phyloP scores from a whole-genome alignment of 1,140 invertebrate species.

The Zaprionus vittiger region DNA sequence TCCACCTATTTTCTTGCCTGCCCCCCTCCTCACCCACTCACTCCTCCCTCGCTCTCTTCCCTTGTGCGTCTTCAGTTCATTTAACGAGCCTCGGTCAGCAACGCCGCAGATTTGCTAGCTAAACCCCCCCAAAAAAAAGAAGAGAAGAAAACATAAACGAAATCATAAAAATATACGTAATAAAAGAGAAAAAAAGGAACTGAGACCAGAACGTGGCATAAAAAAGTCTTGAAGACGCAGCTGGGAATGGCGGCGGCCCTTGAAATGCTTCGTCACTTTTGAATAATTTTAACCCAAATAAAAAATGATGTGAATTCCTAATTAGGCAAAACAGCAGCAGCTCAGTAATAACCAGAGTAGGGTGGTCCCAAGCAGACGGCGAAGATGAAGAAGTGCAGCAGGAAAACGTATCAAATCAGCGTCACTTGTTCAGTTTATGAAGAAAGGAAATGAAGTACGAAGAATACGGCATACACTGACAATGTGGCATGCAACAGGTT shows the following conservation, averaged over 20 bases:
- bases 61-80: constrained; percentile 32
- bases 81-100: constrained; percentile 29
- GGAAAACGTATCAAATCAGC: constrained; percentile 64
- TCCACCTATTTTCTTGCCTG: constrained; percentile 60
- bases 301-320: constrained; percentile 84
- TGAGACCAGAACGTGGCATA: constrained; percentile 4
- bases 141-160: constrained; percentile 16
- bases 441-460: constrained; percentile 3
- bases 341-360: constrained; percentile 11
- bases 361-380: not conserved
- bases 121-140: not conserved
- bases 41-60: not conserved
- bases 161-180: constrained; percentile 26
- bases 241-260: constrained; percentile 38
- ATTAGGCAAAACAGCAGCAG: constrained; percentile 68
- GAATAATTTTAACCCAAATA: constrained; percentile 84
- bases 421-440: constrained; percentile 56
- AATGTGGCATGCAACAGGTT: not conserved
- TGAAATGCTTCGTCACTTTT: constrained; percentile 71
- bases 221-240: constrained; percentile 60
- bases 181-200: constrained; percentile 15
- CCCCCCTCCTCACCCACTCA: not conserved
- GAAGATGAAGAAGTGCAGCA: constrained; percentile 27
- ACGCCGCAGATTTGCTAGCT: constrained; percentile 50
- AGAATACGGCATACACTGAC: constrained; percentile 17